A percentile compares a stretch with the other conserved stretches of the same genome.
phyloP scores from a whole-genome alignment of 1,140 invertebrate genomes.

The Drosophila sulfurigaster region DNA sequence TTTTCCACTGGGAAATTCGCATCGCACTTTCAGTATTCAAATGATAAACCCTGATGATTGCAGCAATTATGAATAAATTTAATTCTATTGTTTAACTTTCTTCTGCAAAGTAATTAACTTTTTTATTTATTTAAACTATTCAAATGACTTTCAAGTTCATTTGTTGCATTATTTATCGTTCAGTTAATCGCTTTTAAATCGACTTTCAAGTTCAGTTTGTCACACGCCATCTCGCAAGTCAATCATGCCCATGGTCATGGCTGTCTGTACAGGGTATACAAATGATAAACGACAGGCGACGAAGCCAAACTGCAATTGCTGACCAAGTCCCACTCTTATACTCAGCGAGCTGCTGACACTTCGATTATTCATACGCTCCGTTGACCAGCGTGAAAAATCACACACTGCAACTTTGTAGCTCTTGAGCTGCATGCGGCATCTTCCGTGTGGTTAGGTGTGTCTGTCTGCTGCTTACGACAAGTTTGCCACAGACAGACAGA shows the following conservation, averaged over 20 bases:
- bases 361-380: slow-evolving; percentile 70
- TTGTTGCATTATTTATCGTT: neutral
- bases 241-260: neutral
- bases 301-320: slow-evolving; percentile 19
- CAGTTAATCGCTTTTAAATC: neutral
- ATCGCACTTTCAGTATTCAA: neutral
- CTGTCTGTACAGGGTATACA: slow-evolving; percentile 12
- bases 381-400: slow-evolving; percentile 48
- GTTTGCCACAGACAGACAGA: slow-evolving; percentile 10
- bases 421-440: slow-evolving; percentile 33
- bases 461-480: slow-evolving; percentile 8
- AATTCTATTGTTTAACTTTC: slow-evolving; percentile 1
- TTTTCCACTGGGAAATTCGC: neutral
- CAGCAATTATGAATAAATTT: neutral
- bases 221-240: neutral
- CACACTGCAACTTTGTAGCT: neutral
- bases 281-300: slow-evolving; percentile 27
- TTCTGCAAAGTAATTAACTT: neutral
- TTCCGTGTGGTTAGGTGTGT: slow-evolving; percentile 58
- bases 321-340: slow-evolving; percentile 43
- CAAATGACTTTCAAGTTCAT: neutral
- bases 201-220: too few relatives aligned
- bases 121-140: neutral
- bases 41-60: slow-evolving; percentile 1
- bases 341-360: slow-evolving; percentile 10